These are phyloP conservation scores for Amblyornis subalaris DNA, from an alignment of 2,113 vertebrate species.

Conservation along the genomic window DNA sequence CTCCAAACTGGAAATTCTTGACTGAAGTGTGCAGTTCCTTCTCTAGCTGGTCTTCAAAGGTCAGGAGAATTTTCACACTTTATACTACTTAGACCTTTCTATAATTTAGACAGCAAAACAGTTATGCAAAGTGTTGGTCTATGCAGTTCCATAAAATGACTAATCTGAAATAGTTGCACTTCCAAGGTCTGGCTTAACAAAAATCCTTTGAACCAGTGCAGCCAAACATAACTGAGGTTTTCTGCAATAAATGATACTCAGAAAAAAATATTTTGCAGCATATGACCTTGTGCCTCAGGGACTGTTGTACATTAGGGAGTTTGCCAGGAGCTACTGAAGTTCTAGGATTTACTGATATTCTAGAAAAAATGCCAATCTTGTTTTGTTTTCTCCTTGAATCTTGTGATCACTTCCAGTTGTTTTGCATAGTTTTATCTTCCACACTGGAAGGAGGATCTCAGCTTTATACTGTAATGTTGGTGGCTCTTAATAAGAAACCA, in stretches of 20 bases:
- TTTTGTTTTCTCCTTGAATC: neutral
- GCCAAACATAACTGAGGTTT: conserved; percentile 5
- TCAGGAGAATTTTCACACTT: neutral
- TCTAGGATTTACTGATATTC: neutral
- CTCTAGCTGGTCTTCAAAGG: neutral
- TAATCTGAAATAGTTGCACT: conserved; percentile 28
- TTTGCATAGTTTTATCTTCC: neutral
- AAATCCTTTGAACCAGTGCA: conserved; percentile 16
- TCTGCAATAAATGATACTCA: neutral
- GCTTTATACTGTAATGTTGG: neutral
- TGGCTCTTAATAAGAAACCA: neutral
- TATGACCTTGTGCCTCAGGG: conserved; percentile 2
- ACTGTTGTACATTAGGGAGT: neutral
- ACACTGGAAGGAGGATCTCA: neutral
- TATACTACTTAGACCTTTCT: neutral
- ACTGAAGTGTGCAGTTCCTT: neutral
- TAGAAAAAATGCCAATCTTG: neutral
- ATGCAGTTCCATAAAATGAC: neutral
- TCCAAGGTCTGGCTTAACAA: conserved; percentile 20
- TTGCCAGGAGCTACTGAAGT: neutral
- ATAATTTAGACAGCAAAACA: neutral
- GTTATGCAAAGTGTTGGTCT: neutral
- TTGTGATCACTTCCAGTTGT: neutral
- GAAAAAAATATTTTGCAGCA: neutral
- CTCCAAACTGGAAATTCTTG: neutral